These are phyloP conservation scores for Polydesmus complanatus DNA, from an alignment of 2,888 invertebrate species.

Conservation along the genomic window DNA sequence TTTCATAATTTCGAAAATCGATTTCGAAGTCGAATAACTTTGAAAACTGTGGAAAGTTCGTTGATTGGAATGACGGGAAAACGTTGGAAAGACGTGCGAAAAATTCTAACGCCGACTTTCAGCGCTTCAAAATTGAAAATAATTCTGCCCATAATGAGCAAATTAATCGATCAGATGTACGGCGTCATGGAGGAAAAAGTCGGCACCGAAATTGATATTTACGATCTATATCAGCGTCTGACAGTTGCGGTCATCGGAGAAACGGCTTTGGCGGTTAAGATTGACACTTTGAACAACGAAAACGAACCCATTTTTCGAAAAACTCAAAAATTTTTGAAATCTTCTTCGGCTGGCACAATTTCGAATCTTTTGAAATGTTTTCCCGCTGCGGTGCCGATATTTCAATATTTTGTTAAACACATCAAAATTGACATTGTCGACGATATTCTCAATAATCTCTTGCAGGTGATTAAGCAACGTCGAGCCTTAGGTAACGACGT, in stretches of 20 bases:
- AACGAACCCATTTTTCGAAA: background rate
- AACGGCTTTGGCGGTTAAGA: slow-evolving; percentile 1
- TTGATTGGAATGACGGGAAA: background rate
- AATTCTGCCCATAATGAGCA: background rate
- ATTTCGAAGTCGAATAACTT: background rate
- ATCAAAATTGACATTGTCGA: background rate
- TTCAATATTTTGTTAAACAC: background rate
- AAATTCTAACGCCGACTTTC: slow-evolving; percentile 1
- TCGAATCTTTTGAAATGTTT: background rate
- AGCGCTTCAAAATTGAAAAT: slow-evolving; percentile 4
- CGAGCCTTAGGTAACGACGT: background rate
- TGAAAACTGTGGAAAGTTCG: background rate
- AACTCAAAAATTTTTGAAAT: background rate
- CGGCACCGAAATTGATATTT: slow-evolving; percentile 1
- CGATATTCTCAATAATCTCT: background rate
- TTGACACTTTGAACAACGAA: background rate
- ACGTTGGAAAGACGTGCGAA: slow-evolving; percentile 7
- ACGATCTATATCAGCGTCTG: slow-evolving; percentile 3
- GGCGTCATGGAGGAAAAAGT: background rate
- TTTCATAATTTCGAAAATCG: background rate
- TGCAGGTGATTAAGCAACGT: background rate
- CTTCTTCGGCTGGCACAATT: background rate
- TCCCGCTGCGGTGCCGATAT: background rate
- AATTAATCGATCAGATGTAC: background rate
- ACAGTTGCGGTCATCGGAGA: slow-evolving; percentile 1